Evolutionary conservation across 2,113 vertebrate genomes (phyloP), one percentile per base, ranked within the genome.

Genomic region (Aphelocoma coerulescens): DNA sequence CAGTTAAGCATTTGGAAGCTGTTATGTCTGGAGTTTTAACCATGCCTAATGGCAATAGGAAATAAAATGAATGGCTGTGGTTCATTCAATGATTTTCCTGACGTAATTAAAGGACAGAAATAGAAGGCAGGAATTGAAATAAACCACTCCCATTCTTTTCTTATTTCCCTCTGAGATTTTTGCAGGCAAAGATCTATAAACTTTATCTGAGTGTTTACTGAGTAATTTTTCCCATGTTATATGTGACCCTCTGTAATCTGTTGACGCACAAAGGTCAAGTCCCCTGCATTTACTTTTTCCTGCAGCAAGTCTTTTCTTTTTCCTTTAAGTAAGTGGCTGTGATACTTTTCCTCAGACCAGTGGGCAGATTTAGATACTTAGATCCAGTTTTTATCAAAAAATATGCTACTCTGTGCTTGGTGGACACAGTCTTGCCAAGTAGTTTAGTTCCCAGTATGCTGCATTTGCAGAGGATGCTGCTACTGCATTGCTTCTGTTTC

Each of bases 111-210:
- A 55, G 52, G 85, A 86, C 85, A 93, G 65, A 95, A 96, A 95
- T 96, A 96, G 91, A 93, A 93, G 76, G 52, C 91, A 95, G 96
- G 95, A 96, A 94, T 87, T 89, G 83, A 94, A 96, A 84, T 68
- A 93, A 95, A 89, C 83, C 92, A 90, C 90, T 96, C 90, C 90
- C 52, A 74, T 90, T 94, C 82, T 94, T 90, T 95, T 93, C 93
- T 74, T 94, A 75, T 90, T 33, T 61, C 16, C 55, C 33, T 92
- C 65, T 84, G 92, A 92, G 82, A 93, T 55, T 91, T 93, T 74
- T 95, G 20, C 68, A 77, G 82, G 63, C 90, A 80, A 52, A 13
- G 21, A 63, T 85, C 79, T 93, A 78, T 87, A 85, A 95, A 95
- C 90, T 81, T 71, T 20, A 33, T 69, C 59, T 72, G 79, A 81